Conservation (phyloP, 1,140 invertebrate species). For the Aradophagus sp. region DNA sequence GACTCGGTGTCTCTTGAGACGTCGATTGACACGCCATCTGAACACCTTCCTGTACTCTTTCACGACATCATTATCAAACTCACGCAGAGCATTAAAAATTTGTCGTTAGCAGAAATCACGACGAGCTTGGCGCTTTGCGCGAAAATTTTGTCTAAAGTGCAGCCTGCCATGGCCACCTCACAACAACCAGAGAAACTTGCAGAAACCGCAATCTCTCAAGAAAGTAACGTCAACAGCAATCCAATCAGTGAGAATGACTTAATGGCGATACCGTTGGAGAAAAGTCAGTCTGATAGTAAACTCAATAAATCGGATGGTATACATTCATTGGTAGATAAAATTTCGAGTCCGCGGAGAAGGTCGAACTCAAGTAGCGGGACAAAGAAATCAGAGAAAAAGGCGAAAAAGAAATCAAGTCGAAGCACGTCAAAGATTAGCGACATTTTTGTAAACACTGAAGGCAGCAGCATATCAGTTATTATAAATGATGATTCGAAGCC, state of each 20-base stretch:
- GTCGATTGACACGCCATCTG: slow-evolving; percentile 85
- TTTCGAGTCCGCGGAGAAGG: slow-evolving; percentile 67
- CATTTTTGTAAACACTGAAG: slow-evolving; percentile 56
- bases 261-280: slow-evolving; percentile 74
- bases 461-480: slow-evolving; percentile 63
- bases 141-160: slow-evolving; percentile 86
- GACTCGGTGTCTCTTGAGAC: slow-evolving; percentile 88
- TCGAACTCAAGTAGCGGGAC: slow-evolving; percentile 69
- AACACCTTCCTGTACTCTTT: slow-evolving; percentile 83
- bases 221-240: too few species aligned
- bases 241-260: slow-evolving; percentile 65
- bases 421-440: slow-evolving; percentile 70
- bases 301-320: slow-evolving; percentile 74
- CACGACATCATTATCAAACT: slow-evolving; percentile 77
- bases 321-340: slow-evolving; percentile 60
- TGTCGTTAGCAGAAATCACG: slow-evolving; percentile 80
- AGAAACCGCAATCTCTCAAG: neutral
- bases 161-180: slow-evolving; percentile 78
- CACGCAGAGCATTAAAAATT: slow-evolving; percentile 76
- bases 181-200: slow-evolving; percentile 50
- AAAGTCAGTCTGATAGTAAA: slow-evolving; percentile 81
- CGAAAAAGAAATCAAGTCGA: slow-evolving; percentile 69
- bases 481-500: slow-evolving; percentile 63
- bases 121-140: slow-evolving; percentile 81
- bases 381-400: slow-evolving; percentile 70